A percentile compares a stretch with the other conserved stretches of the same genome.
These are phyloP conservation scores for Apus apus DNA, from an alignment of 2,113 vertebrate species.

Conservation along the genomic window DNA sequence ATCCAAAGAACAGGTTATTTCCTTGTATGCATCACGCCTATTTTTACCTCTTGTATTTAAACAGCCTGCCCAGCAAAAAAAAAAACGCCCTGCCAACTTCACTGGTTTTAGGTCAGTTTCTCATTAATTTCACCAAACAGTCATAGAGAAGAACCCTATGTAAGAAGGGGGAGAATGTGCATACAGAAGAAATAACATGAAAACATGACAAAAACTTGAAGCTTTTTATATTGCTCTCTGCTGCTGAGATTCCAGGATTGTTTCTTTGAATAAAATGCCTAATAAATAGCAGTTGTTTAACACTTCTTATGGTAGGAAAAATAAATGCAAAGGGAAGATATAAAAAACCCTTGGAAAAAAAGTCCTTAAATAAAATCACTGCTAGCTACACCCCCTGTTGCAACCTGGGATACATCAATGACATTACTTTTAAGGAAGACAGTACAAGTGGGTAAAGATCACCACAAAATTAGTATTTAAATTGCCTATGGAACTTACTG, in stretches of 20 bases:
- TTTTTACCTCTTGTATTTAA: not conserved
- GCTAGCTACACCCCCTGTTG: not conserved
- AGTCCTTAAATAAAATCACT: not conserved
- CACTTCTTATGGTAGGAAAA: not conserved
- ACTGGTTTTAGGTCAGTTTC: not conserved
- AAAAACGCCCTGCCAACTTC: not conserved
- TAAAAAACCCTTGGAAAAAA: not conserved
- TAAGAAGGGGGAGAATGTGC: not conserved
- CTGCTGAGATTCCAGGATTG: not conserved
- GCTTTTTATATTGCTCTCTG: not conserved
- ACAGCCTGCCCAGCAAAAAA: not conserved
- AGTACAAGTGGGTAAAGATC: not conserved
- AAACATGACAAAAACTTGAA: not conserved
- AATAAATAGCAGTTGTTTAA: not conserved
- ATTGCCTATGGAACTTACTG: not conserved
- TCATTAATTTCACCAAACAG: not conserved
- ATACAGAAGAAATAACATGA: not conserved
- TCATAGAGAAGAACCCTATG: not conserved
- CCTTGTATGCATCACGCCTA: not conserved
- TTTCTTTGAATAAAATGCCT: not conserved
- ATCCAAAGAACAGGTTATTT: not conserved
- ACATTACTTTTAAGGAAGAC: not conserved
- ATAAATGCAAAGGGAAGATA: not conserved
- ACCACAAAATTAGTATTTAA: not conserved
- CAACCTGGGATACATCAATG: not conserved